phyloP scores from a whole-genome alignment of 2,888 invertebrate species.

The Leucania comma region DNA sequence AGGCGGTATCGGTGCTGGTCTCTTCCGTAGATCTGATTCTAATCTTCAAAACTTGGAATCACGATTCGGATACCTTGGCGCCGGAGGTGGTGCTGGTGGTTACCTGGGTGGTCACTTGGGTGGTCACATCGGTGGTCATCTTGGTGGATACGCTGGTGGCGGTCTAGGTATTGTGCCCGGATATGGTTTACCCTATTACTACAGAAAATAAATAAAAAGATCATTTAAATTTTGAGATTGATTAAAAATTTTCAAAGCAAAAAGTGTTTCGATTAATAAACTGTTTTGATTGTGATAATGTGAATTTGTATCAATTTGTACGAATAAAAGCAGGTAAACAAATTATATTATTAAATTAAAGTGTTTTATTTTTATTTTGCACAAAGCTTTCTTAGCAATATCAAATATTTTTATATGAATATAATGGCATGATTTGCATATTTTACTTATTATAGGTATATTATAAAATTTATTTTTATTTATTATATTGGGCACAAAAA shows the following conservation, averaged over 20 bases:
- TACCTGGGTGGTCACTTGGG: constrained; percentile 3
- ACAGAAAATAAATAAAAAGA: not conserved
- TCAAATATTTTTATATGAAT: too few species aligned
- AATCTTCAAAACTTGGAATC: not conserved
- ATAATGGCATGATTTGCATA: too few species aligned
- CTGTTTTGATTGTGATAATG: not conserved
- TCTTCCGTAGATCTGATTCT: constrained; percentile 5
- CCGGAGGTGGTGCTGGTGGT: constrained; percentile 15
- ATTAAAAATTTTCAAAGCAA: not conserved
- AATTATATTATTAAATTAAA: not conserved
- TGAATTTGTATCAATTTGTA: not conserved
- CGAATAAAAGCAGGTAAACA: not conserved
- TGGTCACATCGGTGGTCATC: constrained; percentile 21
- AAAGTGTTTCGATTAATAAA: not conserved
- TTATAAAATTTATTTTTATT: too few species aligned
- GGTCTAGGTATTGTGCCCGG: not conserved
- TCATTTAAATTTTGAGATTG: not conserved
- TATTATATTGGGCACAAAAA: too few species aligned
- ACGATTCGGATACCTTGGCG: constrained; percentile 8
- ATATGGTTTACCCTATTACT: not conserved
- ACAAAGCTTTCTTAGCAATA: too few species aligned
- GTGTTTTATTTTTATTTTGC: not conserved
- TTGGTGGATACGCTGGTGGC: constrained; percentile 20
- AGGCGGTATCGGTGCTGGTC: constrained; percentile 6
- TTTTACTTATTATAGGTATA: too few species aligned